These are phyloP conservation scores for Ornithoptera priamus DNA, from an alignment of 2,888 invertebrate genomes.

Conservation along the genomic window DNA sequence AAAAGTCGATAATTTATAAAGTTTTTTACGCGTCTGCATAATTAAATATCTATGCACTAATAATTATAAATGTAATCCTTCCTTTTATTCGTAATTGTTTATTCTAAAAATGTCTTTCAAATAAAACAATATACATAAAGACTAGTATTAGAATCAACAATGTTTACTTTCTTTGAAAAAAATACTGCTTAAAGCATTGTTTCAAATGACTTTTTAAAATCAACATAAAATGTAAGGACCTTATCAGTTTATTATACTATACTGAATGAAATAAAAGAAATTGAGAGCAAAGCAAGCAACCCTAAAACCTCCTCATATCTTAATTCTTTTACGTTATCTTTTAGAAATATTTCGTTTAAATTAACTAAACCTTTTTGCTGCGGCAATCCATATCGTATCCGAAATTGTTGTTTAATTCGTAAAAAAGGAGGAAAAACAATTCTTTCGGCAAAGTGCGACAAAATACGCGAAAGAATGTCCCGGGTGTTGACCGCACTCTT, in stretches of 20 bases:
- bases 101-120: neutral
- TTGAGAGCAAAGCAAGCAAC: neutral
- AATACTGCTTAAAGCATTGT: too few relatives aligned
- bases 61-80: neutral
- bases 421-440: constrained; percentile 11
- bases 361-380: constrained; percentile 25
- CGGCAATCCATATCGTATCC: constrained; percentile 3
- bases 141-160: neutral
- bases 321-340: constrained; percentile 20
- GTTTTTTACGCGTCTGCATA: neutral
- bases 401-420: constrained; percentile 4
- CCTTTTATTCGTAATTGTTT: neutral
- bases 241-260: neutral
- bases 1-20: neutral
- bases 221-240: neutral
- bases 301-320: constrained; percentile 13
- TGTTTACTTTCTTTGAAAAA: too few relatives aligned
- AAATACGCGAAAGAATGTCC: constrained; percentile 6
- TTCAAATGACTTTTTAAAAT: too few relatives aligned
- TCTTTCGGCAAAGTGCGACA: constrained; percentile 1
- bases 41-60: neutral
- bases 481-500: constrained; percentile 8
- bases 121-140: neutral
- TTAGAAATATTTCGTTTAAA: constrained; percentile 22
- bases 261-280: neutral